Conservation (phyloP, 2,888 invertebrate genomes). For the Crossocerus cetratus region DNA sequence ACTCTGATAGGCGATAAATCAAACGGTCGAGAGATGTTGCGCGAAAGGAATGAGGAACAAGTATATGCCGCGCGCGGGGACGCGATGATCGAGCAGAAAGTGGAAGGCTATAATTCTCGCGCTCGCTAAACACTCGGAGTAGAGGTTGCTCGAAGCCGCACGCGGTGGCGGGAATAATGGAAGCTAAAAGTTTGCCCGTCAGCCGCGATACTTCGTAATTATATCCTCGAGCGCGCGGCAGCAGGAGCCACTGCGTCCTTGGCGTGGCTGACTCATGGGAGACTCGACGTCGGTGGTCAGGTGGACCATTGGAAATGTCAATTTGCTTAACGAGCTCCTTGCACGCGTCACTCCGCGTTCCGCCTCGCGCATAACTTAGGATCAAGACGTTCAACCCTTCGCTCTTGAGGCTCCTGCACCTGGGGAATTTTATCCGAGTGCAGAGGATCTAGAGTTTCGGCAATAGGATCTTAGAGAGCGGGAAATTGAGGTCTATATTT, state of each 20-base stretch:
- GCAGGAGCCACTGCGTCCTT: background rate
- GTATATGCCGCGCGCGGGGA: background rate
- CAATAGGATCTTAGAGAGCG: no score
- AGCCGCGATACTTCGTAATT: constrained; percentile 41
- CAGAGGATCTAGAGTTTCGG: no score
- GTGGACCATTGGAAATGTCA: constrained; percentile 50
- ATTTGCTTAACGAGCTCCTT: constrained; percentile 52
- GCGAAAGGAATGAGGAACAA: background rate
- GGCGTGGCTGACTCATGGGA: constrained; percentile 14
- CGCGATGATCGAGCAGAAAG: background rate
- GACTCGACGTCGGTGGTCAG: constrained; percentile 52
- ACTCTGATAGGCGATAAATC: no score
- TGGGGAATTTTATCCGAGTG: no score
- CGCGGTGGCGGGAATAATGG: constrained; percentile 4
- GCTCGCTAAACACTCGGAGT: constrained; percentile 5
- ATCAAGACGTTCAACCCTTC: constrained; percentile 22
- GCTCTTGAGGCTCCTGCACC: constrained; percentile 9
- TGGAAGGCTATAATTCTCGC: constrained; percentile 2
- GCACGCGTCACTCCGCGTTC: constrained; percentile 19
- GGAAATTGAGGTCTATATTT: no score
- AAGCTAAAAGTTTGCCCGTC: constrained; percentile 14
- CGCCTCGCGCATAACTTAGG: constrained; percentile 41
- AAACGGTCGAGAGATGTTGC: background rate
- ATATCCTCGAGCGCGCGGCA: constrained; percentile 21
- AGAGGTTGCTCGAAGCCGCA: no score